Conservation (phyloP, 64 coral and sea anemone species). For the Actinia equina region DNA sequence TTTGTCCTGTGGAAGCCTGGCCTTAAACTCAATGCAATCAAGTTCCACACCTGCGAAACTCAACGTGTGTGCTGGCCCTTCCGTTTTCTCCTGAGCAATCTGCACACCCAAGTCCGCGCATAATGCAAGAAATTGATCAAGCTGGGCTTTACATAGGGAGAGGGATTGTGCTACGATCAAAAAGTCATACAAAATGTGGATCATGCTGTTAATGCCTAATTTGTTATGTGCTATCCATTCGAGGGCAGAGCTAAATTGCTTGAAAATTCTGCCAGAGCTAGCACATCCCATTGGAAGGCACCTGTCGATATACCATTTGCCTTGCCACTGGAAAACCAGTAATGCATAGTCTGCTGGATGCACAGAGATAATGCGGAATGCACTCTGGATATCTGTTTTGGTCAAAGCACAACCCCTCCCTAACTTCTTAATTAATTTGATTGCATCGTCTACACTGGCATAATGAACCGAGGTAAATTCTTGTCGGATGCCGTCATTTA, state of each 20-base stretch:
- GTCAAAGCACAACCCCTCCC: slow-evolving; percentile 2
- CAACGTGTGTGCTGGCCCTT: background rate
- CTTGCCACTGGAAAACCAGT: background rate
- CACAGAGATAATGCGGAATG: slow-evolving; percentile 9
- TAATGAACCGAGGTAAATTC: slow-evolving; percentile 30
- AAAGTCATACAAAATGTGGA: slow-evolving; percentile 51
- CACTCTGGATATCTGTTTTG: slow-evolving; percentile 9
- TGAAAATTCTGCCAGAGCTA: slow-evolving; percentile 1
- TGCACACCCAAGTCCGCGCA: too few species aligned
- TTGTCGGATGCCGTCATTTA: slow-evolving; percentile 29
- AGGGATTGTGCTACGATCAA: background rate
- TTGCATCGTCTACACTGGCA: slow-evolving; percentile 22
- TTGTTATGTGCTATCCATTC: slow-evolving; percentile 44
- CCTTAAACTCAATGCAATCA: slow-evolving; percentile 6
- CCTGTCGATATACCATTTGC: background rate
- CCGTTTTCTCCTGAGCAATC: slow-evolving; percentile 42
- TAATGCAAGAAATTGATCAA: slow-evolving; percentile 14
- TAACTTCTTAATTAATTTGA: slow-evolving; percentile 8
- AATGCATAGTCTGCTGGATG: background rate
- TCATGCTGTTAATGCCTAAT: background rate
- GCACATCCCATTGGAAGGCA: slow-evolving; percentile 24
- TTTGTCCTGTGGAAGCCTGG: slow-evolving; percentile 26
- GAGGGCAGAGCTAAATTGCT: slow-evolving; percentile 9
- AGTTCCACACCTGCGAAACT: slow-evolving; percentile 46
- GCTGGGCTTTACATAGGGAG: background rate